These are phyloP conservation scores for Conops quadrifasciatus DNA, from an alignment of 2,888 invertebrate species.

Conservation along the genomic window DNA sequence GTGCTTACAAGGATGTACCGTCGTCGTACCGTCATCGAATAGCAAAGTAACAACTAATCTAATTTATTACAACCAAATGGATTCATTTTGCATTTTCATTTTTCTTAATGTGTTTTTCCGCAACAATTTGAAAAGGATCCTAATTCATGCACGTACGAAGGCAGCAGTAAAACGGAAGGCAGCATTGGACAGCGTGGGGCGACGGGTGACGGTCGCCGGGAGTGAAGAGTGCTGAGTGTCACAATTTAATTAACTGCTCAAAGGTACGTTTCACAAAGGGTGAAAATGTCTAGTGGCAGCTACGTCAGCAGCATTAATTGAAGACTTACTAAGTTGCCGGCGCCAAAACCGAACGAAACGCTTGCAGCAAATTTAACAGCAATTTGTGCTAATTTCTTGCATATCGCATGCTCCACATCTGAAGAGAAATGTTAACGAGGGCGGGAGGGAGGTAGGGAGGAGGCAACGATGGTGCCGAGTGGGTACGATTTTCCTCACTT, in stretches of 20 bases:
- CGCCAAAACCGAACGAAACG: background rate
- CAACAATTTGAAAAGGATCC: conserved; percentile 15
- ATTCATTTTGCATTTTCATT: background rate
- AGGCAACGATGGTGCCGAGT: background rate
- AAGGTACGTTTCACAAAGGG: background rate
- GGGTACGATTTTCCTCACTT: too few relatives aligned
- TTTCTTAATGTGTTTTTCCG: background rate
- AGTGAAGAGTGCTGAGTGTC: background rate
- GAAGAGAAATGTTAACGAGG: background rate
- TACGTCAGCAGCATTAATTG: background rate
- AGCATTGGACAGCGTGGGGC: background rate
- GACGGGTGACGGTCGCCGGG: background rate
- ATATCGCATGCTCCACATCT: background rate
- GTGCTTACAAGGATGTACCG: background rate
- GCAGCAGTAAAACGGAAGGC: background rate
- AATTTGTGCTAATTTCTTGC: conserved; percentile 3
- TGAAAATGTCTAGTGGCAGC: conserved; percentile 2
- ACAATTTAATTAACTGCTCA: conserved; percentile 19
- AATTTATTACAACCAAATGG: conserved; percentile 2
- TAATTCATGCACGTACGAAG: conserved; percentile 3
- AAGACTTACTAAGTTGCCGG: background rate
- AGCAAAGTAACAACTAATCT: background rate
- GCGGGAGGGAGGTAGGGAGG: background rate
- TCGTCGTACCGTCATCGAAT: background rate
- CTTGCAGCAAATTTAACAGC: background rate